Evolutionary conservation across 2,797 vertebrate species (phyloP).

Genomic region (Sebastes aleutianus): DNA sequence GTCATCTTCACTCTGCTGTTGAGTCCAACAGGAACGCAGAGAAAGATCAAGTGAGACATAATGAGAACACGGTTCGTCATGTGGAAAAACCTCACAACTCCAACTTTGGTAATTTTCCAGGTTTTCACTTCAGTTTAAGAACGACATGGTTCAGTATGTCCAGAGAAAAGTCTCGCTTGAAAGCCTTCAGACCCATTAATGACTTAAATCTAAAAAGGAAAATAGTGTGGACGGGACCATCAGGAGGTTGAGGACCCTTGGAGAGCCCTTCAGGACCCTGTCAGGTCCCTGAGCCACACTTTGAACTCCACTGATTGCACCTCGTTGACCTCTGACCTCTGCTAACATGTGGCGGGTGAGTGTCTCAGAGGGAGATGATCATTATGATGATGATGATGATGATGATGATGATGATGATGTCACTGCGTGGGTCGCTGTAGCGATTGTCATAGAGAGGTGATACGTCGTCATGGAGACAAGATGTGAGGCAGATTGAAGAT

Average conservation of each 20-base stretch:
- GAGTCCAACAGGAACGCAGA: conserved; percentile 46
- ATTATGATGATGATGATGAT: conserved; percentile 3
- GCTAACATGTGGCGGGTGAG: neutral
- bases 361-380: neutral
- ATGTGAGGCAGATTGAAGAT: conserved; percentile 63
- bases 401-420: neutral
- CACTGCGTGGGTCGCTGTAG: conserved; percentile 9
- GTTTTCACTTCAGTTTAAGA: conserved; percentile 40
- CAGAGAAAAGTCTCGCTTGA: too few relatives aligned
- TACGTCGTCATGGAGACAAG: conserved; percentile 50
- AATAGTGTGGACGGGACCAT: neutral
- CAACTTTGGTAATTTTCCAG: conserved; percentile 46
- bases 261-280: neutral
- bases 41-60: conserved; percentile 64
- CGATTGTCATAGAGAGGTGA: conserved; percentile 14
- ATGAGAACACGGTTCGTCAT: conserved; percentile 63
- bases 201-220: too few relatives aligned
- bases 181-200: neutral
- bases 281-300: conserved; percentile 1
- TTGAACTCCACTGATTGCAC: conserved; percentile 5
- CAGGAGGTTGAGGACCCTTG: conserved; percentile 1
- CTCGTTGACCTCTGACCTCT: conserved; percentile 18
- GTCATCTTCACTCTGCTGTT: conserved; percentile 59
- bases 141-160: neutral
- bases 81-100: conserved; percentile 47